Evolutionary conservation across 2,888 invertebrate genomes (phyloP).

Genomic region (Coremacera marginata): DNA sequence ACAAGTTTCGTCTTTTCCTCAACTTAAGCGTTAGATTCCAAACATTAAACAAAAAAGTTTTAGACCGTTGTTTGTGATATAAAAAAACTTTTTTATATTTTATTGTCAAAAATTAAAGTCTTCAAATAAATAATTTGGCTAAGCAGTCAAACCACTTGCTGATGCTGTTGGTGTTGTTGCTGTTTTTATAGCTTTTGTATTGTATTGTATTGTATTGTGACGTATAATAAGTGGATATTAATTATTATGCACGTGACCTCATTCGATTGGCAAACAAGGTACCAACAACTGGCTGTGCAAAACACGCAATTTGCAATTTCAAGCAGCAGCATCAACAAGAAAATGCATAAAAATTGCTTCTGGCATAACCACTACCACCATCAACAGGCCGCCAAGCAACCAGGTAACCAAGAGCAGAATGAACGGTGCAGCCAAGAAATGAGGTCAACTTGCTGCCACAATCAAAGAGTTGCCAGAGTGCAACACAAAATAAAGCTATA

Average conservation of each 20-base stretch:
- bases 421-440: neutral
- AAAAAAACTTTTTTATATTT: too few relatives aligned
- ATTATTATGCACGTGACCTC: constrained; percentile 21
- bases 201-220: neutral
- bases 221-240: neutral
- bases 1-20: too few relatives aligned
- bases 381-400: constrained; percentile 7
- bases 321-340: neutral
- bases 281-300: neutral
- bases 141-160: neutral
- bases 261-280: neutral
- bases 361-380: constrained; percentile 21
- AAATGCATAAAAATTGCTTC: constrained; percentile 12
- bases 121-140: neutral
- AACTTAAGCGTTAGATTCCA: too few relatives aligned
- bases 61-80: too few relatives aligned
- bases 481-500: neutral
- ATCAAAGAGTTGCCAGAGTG: neutral
- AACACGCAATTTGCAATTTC: neutral
- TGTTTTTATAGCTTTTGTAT: neutral
- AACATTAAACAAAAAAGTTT: too few relatives aligned
- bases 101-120: too few relatives aligned
- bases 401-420: neutral
- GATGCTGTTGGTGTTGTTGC: constrained; percentile 4
- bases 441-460: neutral